Evolutionary conservation across 2,888 invertebrate species (phyloP).

Genomic region (Watsonalla cultraria): DNA sequence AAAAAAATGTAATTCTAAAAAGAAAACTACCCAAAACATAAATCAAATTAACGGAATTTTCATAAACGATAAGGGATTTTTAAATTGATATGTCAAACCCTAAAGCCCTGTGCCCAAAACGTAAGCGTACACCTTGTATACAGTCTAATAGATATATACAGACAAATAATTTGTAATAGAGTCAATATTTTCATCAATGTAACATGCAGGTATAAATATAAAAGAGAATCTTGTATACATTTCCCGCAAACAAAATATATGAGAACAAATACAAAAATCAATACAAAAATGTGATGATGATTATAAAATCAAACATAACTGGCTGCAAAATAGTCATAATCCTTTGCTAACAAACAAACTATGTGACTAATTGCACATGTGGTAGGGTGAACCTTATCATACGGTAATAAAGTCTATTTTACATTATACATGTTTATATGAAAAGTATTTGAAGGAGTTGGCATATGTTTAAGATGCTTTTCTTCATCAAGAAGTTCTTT

Average conservation of each 20-base stretch:
- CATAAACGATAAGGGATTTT: too few species aligned
- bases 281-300: conserved; percentile 14
- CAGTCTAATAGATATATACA: too few species aligned
- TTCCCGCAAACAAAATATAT: conserved; percentile 23
- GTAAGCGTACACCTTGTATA: too few species aligned
- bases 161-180: too few species aligned
- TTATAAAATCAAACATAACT: conserved; percentile 15
- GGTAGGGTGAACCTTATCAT: conserved; percentile 8
- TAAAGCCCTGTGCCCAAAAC: too few species aligned
- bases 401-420: not conserved
- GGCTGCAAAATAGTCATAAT: conserved; percentile 37
- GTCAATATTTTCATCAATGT: too few species aligned
- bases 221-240: conserved; percentile 3
- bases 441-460: not conserved
- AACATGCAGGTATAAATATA: too few species aligned
- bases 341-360: conserved; percentile 9
- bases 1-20: too few species aligned
- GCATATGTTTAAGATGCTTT: not conserved
- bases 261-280: conserved; percentile 17
- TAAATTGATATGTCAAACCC: too few species aligned
- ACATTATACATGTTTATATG: not conserved
- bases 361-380: conserved; percentile 15
- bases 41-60: too few species aligned
- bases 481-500: too few species aligned
- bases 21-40: too few species aligned